phyloP scores from a whole-genome alignment of 2,888 invertebrate genomes.

The Cryptocephalus primarius region DNA sequence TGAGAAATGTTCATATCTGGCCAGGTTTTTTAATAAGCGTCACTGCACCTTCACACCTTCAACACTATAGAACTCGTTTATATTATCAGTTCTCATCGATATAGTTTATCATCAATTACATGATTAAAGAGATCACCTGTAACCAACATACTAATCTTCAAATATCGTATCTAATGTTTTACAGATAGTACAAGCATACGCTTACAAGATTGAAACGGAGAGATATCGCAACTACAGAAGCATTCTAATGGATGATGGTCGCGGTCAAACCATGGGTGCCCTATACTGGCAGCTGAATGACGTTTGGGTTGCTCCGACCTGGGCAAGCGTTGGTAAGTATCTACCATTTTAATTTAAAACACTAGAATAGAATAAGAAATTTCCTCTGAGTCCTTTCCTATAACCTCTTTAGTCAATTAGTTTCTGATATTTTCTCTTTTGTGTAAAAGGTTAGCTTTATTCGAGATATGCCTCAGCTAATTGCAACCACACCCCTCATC shows the following conservation, averaged over 20 bases:
- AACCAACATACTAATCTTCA: no score
- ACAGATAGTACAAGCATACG: slow-evolving; percentile 80
- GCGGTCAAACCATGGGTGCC: slow-evolving; percentile 85
- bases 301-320: slow-evolving; percentile 94
- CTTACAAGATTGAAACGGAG: slow-evolving; percentile 76
- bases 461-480: no score
- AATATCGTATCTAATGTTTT: slow-evolving; percentile 5
- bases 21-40: no score
- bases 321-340: slow-evolving; percentile 73
- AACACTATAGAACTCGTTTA: slow-evolving; percentile 13
- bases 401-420: no score
- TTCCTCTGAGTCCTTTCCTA: no score
- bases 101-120: not conserved
- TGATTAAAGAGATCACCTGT: no score
- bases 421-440: no score
- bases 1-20: no score
- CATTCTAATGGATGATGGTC: slow-evolving; percentile 37
- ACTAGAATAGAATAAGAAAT: no score
- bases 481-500: no score
- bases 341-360: not conserved
- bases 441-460: no score
- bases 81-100: not conserved
- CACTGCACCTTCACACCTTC: no score
- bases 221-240: slow-evolving; percentile 46
- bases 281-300: slow-evolving; percentile 98